Conservation (phyloP, 1,140 invertebrate species). For the Aporrectodea caliginosa region DNA sequence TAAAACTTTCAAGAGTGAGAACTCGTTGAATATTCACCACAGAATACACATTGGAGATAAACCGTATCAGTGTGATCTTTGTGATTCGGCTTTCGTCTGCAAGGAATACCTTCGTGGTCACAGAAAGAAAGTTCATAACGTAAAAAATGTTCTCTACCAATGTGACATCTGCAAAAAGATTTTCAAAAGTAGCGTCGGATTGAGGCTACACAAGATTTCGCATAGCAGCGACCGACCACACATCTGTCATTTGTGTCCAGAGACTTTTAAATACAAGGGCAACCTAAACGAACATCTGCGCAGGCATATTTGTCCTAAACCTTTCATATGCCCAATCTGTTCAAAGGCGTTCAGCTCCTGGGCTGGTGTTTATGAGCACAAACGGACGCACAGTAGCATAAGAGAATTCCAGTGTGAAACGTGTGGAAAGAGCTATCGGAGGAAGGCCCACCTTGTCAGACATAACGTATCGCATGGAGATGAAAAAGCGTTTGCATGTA, state of each 20-base stretch:
- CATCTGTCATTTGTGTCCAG: neutral
- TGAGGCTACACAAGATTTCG: neutral
- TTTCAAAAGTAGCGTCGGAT: neutral
- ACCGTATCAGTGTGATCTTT: neutral
- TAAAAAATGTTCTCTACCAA: neutral
- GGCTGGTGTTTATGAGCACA: neutral
- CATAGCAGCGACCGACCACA: neutral
- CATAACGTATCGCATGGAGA: neutral
- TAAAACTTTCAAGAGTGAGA: neutral
- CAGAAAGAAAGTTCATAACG: neutral
- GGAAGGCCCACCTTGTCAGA: neutral
- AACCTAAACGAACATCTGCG: neutral
- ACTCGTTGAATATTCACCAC: neutral
- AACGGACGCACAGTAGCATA: neutral
- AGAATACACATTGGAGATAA: neutral
- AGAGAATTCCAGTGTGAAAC: neutral
- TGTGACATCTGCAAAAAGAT: neutral
- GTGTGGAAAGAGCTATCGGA: neutral
- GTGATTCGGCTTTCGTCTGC: neutral
- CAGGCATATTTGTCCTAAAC: neutral
- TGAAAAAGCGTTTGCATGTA: neutral
- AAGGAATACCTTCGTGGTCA: neutral
- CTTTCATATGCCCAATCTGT: neutral
- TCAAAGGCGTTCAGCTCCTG: neutral
- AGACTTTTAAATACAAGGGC: neutral